A percentile compares a stretch with the other conserved stretches of the same genome.
phyloP scores from a whole-genome alignment of 2,113 vertebrate species.

The Engraulis encrasicolus region DNA sequence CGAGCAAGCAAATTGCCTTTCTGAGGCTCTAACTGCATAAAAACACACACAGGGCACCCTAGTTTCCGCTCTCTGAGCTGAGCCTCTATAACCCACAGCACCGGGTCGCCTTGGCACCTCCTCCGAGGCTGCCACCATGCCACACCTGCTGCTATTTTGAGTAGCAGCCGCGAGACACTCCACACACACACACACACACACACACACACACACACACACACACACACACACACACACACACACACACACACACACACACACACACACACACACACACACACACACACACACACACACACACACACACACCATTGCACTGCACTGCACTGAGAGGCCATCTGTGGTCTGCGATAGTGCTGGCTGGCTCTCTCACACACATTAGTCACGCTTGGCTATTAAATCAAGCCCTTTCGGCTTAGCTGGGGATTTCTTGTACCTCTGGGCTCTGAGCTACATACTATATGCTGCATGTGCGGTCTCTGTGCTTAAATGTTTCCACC shows the following conservation, averaged over 20 bases:
- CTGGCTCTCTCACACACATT: constrained; percentile 1
- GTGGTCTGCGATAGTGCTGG: neutral
- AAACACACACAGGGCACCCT: neutral
- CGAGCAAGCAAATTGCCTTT: no score
- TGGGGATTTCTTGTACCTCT: neutral
- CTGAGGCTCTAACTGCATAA: no score
- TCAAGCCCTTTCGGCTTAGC: neutral
- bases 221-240: no score
- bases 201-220: no score
- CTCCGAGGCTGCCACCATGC: neutral
- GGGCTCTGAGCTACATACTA: neutral
- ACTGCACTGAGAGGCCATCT: constrained; percentile 6
- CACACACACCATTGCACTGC: no score
- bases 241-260: no score
- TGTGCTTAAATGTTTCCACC: neutral
- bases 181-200: no score
- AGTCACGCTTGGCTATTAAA: neutral
- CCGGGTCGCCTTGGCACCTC: neutral
- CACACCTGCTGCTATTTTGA: constrained; percentile 22
- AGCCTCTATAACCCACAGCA: constrained; percentile 26
- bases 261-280: no score
- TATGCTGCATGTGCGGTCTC: no score
- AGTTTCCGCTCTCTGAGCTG: neutral
- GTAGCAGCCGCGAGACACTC: constrained; percentile 19
- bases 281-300: no score